phyloP scores from a whole-genome alignment of 2,797 vertebrate species.

The Malurus leucopterus region DNA sequence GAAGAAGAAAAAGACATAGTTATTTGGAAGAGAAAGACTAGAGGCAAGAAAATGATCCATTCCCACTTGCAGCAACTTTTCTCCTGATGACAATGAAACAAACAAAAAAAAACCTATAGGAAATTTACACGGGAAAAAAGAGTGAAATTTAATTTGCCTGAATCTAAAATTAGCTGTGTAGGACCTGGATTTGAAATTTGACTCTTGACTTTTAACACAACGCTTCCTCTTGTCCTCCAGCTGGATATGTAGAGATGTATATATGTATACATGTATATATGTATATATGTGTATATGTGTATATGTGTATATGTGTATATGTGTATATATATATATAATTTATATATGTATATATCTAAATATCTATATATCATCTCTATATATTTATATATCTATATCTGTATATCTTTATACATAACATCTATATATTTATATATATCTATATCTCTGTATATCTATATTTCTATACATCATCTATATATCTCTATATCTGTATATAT shows the following conservation, averaged over 20 bases:
- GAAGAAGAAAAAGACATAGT: background rate
- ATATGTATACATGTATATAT: background rate
- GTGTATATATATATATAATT: too few relatives aligned
- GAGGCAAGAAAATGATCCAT: background rate
- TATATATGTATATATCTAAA: too few relatives aligned
- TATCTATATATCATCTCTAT: too few relatives aligned
- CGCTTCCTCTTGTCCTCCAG: background rate
- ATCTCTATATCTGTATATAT: too few relatives aligned
- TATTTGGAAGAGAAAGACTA: background rate
- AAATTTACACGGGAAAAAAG: background rate
- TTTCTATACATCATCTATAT: too few relatives aligned
- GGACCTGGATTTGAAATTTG: background rate
- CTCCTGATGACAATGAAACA: background rate
- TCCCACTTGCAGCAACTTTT: background rate
- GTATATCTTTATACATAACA: too few relatives aligned
- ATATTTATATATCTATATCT: too few relatives aligned
- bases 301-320: too few relatives aligned
- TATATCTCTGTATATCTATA: too few relatives aligned
- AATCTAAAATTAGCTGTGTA: background rate
- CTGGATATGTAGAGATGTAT: background rate
- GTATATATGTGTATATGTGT: too few relatives aligned
- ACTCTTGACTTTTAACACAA: background rate
- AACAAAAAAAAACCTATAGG: background rate
- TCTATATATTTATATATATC: too few relatives aligned
- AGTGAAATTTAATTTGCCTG: background rate